Evolutionary conservation across 2,113 vertebrate genomes (phyloP), one percentile per base, ranked within the genome.

Genomic region (Asarcornis scutulata): DNA sequence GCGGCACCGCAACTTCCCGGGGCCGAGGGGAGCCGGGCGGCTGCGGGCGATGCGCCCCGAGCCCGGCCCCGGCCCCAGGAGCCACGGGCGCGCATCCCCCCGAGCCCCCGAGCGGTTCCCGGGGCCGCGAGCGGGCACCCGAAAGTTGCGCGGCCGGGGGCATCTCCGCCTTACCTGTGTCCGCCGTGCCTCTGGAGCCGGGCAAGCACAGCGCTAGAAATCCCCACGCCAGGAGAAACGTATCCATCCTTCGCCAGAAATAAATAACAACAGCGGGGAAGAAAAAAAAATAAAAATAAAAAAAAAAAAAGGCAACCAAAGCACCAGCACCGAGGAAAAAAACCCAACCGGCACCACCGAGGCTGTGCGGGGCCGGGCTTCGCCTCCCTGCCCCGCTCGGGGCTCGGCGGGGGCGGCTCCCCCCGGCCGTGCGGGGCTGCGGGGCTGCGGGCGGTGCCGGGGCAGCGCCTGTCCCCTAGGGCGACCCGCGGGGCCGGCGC

Each of bases 211-310:
- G 96, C 86, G 83, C 96, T 87, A 99, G 96, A 98, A 98, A 98
- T 98, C 98, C 98, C 98, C 98, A 98, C 68, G 98, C 91, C 95
- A 98, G 98, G 76, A 96, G 50, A 95, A 97, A 87, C 96, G 98
- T 98, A 99, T 99, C 99, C 99, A 99, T 99, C 66, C 95, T 84
- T 66, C 93, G 76, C 73, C 66, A 26, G n/a, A 26, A 59, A 73
- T 64, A 13, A 25, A 23, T 36, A 60, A 29, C 27, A 31, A 20
- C 46, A 6, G 46, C 20, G 46, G 20, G 46, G 18, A 21, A 48
- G 21, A 48, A 21, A 48, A 9, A 5, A 20, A 46, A 48, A 20
- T 5, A 46, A 44, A 44, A 44, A 44, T n/a, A n/a, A n/a, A 17
- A 44, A 44, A 44, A 44, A 42, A 42, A 42, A 44, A 42, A 42